phyloP scores from a whole-genome alignment of 1,140 invertebrate genomes.

The Dendroctonus ponderosae region DNA sequence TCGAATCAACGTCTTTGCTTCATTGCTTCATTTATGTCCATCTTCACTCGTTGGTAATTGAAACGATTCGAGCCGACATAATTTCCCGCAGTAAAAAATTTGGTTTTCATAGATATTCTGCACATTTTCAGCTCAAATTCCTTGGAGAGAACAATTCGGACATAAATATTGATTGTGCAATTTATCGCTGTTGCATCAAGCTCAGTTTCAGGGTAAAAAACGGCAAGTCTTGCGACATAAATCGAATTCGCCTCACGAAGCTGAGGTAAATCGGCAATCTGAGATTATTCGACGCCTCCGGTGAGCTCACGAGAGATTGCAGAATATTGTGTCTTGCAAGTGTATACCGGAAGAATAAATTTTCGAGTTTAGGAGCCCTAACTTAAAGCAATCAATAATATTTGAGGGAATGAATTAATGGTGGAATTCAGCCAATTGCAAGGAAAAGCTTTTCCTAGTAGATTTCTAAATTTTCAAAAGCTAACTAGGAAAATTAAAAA shows the following conservation, averaged over 20 bases:
- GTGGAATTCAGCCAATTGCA: no score
- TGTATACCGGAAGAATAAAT: no score
- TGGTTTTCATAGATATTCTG: no score
- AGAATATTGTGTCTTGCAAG: slow-evolving; percentile 21
- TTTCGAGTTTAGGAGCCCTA: no score
- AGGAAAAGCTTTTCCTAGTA: no score
- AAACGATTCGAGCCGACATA: not conserved
- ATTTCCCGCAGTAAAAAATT: not conserved
- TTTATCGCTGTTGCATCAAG: slow-evolving; percentile 1
- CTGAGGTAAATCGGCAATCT: slow-evolving; percentile 26
- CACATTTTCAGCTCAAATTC: not conserved
- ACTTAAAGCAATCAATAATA: no score
- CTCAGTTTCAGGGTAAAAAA: not conserved
- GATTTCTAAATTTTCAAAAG: no score
- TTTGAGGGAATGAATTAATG: no score
- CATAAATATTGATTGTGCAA: not conserved
- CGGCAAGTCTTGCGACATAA: not conserved
- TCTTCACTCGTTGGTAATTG: not conserved
- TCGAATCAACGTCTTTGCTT: not conserved
- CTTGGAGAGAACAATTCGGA: not conserved
- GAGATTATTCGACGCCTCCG: slow-evolving; percentile 19
- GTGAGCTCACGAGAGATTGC: slow-evolving; percentile 16
- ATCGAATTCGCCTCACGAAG: slow-evolving; percentile 25
- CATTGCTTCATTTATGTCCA: not conserved
- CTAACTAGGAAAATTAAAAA: no score